Evolutionary conservation across 2,888 invertebrate species (phyloP).

Genomic region (Nasonia oneida): DNA sequence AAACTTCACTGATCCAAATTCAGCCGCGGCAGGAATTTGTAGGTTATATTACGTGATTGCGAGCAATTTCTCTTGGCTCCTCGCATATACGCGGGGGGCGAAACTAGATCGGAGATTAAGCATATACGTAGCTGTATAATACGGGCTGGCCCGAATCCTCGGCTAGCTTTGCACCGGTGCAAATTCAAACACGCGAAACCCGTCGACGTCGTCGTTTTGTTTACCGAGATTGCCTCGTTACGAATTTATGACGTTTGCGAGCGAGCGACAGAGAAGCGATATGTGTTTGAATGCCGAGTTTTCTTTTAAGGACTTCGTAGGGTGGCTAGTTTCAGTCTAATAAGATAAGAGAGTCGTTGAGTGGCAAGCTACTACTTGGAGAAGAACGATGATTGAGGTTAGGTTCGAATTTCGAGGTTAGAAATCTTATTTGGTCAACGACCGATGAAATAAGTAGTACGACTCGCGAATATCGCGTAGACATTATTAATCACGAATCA

Average conservation of each 20-base stretch:
- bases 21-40: conserved; percentile 15
- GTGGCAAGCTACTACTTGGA: conserved; percentile 5
- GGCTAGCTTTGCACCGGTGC: not conserved
- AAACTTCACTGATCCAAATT: conserved; percentile 7
- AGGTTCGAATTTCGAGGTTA: conserved; percentile 10
- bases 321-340: not conserved
- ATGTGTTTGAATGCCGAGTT: not conserved
- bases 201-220: conserved; percentile 15
- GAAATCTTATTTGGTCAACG: not conserved
- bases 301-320: not conserved
- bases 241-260: conserved; percentile 44
- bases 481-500: too few relatives aligned
- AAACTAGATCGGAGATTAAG: conserved; percentile 18
- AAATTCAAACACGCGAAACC: conserved; percentile 29
- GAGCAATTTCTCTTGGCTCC: conserved; percentile 14
- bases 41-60: conserved; percentile 13
- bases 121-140: conserved; percentile 2
- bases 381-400: not conserved
- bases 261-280: not conserved
- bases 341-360: conserved; percentile 1
- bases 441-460: conserved; percentile 38
- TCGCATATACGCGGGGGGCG: not conserved
- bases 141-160: not conserved
- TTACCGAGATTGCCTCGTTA: conserved; percentile 52
- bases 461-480: not conserved